These are phyloP conservation scores for Didymodactylos carnosus DNA, from an alignment of 2,888 invertebrate genomes.

Conservation along the genomic window DNA sequence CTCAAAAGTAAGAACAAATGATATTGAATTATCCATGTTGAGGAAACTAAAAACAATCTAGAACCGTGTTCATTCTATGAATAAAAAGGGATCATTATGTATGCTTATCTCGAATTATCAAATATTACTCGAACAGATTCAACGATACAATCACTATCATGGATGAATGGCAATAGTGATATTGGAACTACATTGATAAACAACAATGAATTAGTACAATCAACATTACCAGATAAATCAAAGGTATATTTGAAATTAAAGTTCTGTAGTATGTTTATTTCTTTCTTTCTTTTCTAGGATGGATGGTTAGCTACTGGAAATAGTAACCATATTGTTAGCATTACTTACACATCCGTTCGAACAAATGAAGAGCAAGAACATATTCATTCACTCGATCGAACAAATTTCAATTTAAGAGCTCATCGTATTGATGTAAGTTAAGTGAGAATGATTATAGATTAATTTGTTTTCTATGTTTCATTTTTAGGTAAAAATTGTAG, in stretches of 20 bases:
- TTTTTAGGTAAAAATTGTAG: no score
- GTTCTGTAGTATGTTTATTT: no score
- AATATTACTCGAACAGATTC: constrained; percentile 54
- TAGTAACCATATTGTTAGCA: constrained; percentile 68
- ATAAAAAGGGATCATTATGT: background rate
- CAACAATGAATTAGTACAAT: background rate
- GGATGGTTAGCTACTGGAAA: constrained; percentile 92
- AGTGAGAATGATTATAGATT: no score
- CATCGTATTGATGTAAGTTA: constrained; percentile 58
- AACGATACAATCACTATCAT: constrained; percentile 73
- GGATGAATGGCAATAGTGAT: constrained; percentile 96
- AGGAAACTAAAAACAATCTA: no score
- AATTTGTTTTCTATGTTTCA: no score
- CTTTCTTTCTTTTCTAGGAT: constrained; percentile 41
- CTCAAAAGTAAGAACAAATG: no score
- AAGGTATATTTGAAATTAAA: no score
- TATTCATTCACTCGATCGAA: constrained; percentile 37
- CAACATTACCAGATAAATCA: background rate
- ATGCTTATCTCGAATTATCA: background rate
- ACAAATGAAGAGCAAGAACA: background rate
- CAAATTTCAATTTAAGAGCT: constrained; percentile 87
- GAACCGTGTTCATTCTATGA: no score
- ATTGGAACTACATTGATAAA: constrained; percentile 24
- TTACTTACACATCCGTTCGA: constrained; percentile 57
- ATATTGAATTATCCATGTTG: no score